These are phyloP conservation scores for Macrochelys suwanniensis DNA, from an alignment of 2,797 vertebrate species.

Conservation along the genomic window DNA sequence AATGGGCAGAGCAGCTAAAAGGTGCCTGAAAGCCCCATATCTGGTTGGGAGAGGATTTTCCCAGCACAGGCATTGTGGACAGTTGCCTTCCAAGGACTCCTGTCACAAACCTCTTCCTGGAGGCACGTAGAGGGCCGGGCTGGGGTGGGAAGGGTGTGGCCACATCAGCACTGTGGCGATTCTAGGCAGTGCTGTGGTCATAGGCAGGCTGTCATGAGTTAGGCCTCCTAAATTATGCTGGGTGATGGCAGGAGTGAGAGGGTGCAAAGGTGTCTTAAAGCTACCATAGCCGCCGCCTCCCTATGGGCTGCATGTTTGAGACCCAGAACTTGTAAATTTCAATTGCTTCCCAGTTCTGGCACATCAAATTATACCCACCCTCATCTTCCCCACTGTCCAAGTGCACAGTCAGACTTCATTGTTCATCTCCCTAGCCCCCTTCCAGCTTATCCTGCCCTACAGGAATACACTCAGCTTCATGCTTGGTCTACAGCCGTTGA, in stretches of 20 bases:
- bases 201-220: not conserved
- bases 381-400: not conserved
- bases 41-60: not conserved
- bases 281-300: not conserved
- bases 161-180: not conserved
- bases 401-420: not conserved
- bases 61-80: not conserved
- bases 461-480: not conserved
- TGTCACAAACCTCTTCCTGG: not conserved
- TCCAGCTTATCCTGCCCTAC: not conserved
- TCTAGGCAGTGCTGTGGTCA: fast-evolving
- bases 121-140: not conserved
- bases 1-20: not conserved
- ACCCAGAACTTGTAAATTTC: not conserved
- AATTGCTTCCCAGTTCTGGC: not conserved
- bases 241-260: not conserved
- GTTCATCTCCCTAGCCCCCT: not conserved
- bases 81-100: not conserved
- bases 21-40: not conserved
- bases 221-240: fast-evolving
- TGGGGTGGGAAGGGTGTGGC: not conserved
- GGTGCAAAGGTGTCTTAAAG: not conserved
- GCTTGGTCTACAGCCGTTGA: not conserved
- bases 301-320: not conserved
- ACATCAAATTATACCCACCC: not conserved